These are phyloP conservation scores for Chunga burmeisteri DNA, from an alignment of 2,113 vertebrate genomes.

Conservation along the genomic window DNA sequence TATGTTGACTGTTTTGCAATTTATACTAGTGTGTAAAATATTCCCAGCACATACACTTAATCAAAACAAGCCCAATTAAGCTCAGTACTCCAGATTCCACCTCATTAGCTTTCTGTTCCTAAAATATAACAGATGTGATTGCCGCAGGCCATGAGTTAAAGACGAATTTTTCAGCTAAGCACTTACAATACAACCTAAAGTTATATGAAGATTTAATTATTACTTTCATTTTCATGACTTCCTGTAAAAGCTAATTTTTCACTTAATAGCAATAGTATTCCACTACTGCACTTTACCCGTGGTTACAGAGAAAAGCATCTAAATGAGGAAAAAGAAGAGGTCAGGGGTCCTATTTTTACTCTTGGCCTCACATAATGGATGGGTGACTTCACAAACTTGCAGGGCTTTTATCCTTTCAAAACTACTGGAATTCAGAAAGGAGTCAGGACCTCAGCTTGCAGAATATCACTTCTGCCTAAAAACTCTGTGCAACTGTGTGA, in stretches of 20 bases:
- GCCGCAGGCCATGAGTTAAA: constrained; percentile 79
- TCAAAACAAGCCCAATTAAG: constrained; percentile 86
- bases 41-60: constrained; percentile 83
- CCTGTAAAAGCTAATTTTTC: constrained; percentile 74
- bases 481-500: background rate
- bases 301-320: constrained; percentile 35
- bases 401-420: background rate
- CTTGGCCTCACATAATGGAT: background rate
- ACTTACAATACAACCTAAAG: constrained; percentile 78
- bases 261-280: constrained; percentile 65
- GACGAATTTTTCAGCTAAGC: constrained; percentile 78
- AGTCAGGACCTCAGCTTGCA: background rate
- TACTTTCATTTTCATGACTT: constrained; percentile 75
- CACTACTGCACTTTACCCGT: constrained; percentile 21
- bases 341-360: constrained; percentile 11
- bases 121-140: constrained; percentile 86
- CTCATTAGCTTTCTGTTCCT: constrained; percentile 84
- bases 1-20: constrained; percentile 72
- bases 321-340: constrained; percentile 17
- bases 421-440: background rate
- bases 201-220: constrained; percentile 80
- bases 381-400: background rate
- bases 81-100: constrained; percentile 81
- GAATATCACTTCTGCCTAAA: background rate
- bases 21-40: constrained; percentile 80